Conservation (phyloP, 2,888 invertebrate genomes). For the Drosophila neonasuta region DNA sequence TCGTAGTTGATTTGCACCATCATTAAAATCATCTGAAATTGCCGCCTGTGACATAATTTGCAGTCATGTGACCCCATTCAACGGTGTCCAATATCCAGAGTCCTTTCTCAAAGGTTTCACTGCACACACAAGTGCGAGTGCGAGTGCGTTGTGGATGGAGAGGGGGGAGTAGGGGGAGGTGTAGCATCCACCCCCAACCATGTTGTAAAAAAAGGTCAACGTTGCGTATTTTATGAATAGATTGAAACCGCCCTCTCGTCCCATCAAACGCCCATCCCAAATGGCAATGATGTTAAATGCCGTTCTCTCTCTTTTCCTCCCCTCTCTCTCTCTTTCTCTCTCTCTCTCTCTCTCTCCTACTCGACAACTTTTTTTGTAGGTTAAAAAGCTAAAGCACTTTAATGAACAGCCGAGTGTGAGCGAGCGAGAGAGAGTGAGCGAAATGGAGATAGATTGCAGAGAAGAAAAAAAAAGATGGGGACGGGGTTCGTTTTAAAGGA, state of each 20-base stretch:
- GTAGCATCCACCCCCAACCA: background rate
- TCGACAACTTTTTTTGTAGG: slow-evolving; percentile 39
- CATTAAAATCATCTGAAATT: slow-evolving; percentile 68
- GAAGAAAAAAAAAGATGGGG: background rate
- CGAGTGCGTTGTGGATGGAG: background rate
- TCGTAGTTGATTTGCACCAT: slow-evolving; percentile 58
- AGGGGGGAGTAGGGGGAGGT: background rate
- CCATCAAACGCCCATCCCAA: slow-evolving; percentile 2
- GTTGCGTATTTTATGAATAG: slow-evolving; percentile 64
- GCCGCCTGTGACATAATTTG: slow-evolving; percentile 70
- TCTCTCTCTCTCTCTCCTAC: slow-evolving; percentile 1
- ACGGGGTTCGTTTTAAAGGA: slow-evolving; percentile 8
- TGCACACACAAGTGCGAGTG: slow-evolving; percentile 5
- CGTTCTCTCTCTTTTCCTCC: slow-evolving; percentile 22
- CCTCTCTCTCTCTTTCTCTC: slow-evolving; percentile 1
- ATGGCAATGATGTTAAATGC: slow-evolving; percentile 58
- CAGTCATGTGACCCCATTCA: slow-evolving; percentile 64
- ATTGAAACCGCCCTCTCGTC: slow-evolving; percentile 41
- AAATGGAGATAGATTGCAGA: background rate
- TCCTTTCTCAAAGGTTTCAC: slow-evolving; percentile 47
- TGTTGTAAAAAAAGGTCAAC: slow-evolving; percentile 46
- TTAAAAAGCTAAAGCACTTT: slow-evolving; percentile 48
- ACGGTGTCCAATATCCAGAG: slow-evolving; percentile 28
- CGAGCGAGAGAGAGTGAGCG: background rate
- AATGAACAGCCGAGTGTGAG: slow-evolving; percentile 35